Evolutionary conservation across 2,888 invertebrate genomes (phyloP).

Genomic region (Andrena haemorrhoa): DNA sequence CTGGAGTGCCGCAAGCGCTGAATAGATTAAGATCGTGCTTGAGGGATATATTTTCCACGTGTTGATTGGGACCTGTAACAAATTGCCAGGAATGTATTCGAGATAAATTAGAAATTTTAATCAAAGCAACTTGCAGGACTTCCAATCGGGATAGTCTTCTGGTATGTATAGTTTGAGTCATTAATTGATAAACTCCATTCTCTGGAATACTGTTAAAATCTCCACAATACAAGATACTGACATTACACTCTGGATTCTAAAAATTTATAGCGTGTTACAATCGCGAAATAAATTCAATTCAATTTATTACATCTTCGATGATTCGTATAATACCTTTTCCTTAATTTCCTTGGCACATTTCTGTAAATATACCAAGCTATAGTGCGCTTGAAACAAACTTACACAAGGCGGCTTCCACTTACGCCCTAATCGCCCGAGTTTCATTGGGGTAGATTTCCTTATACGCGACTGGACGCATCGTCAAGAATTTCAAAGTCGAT

Average conservation of each 20-base stretch:
- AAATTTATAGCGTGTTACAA: conserved; percentile 23
- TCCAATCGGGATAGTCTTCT: conserved; percentile 90
- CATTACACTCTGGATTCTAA: conserved; percentile 84
- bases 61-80: conserved; percentile 88
- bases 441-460: too few relatives aligned
- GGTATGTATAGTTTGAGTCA: conserved; percentile 90
- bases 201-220: conserved; percentile 97
- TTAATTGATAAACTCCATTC: conserved; percentile 92
- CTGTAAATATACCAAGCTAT: conserved; percentile 90
- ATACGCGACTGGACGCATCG: too few relatives aligned
- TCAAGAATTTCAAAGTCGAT: too few relatives aligned
- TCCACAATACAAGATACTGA: conserved; percentile 93
- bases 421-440: too few relatives aligned
- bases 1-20: conserved; percentile 94
- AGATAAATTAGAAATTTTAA: conserved; percentile 27
- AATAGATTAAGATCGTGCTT: conserved; percentile 88
- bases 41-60: conserved; percentile 88
- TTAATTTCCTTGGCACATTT: conserved; percentile 85
- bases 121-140: conserved; percentile 88
- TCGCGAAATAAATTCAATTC: conserved; percentile 9
- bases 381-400: conserved; percentile 94
- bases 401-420: too few relatives aligned
- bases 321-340: conserved; percentile 74
- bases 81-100: conserved; percentile 38
- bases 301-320: too few relatives aligned